These are phyloP conservation scores for Panthera leo DNA, from an alignment of 2,113 vertebrate species.

Conservation along the genomic window DNA sequence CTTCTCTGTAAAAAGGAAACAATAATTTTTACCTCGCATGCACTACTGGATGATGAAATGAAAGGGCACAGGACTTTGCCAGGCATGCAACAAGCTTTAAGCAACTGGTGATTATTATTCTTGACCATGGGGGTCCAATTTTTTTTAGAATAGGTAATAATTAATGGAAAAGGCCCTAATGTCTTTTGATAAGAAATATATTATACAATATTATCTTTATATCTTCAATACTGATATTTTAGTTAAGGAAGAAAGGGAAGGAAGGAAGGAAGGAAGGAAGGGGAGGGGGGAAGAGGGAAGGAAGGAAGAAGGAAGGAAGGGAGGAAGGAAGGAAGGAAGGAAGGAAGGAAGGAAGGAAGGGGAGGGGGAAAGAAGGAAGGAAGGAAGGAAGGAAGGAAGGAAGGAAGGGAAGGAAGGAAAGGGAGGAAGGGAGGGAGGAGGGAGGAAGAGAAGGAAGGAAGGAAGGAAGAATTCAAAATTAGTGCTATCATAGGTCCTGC, in stretches of 20 bases:
- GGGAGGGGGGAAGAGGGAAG: background rate
- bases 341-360: too few species aligned
- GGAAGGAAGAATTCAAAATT: background rate
- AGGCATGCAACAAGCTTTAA: background rate
- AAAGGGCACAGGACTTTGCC: background rate
- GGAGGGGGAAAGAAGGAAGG: too few species aligned
- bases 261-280: background rate
- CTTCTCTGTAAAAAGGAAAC: background rate
- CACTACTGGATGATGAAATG: accelerated
- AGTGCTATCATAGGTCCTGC: background rate
- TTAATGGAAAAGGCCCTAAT: background rate
- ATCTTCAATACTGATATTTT: background rate
- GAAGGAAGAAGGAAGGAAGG: background rate
- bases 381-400: background rate
- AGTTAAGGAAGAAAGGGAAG: background rate
- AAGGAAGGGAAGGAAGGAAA: background rate
- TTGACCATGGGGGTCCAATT: background rate
- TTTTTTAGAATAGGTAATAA: background rate
- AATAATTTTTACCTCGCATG: background rate
- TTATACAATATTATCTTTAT: background rate
- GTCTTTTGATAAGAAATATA: slow-evolving; percentile 35
- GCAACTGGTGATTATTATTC: background rate
- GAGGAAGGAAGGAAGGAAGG: background rate
- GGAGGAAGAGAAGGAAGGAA: background rate
- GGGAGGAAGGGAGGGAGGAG: accelerated